A percentile compares a stretch with the other conserved stretches of the same genome.
phyloP scores from a whole-genome alignment of 2,888 invertebrate genomes.

The Callinectes sapidus region DNA sequence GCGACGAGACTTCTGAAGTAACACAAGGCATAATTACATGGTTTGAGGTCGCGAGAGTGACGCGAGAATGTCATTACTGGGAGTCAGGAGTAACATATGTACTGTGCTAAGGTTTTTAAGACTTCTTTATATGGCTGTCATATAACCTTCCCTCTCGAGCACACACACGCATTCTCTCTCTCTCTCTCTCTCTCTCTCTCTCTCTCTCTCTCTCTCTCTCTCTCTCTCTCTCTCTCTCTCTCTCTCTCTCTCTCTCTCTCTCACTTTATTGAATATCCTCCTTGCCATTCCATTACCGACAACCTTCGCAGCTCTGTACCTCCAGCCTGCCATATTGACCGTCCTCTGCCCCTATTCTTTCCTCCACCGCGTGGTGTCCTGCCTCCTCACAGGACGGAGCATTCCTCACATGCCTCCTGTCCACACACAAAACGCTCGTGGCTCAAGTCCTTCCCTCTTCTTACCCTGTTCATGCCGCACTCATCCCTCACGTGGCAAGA shows the following conservation, averaged over 20 bases:
- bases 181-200: background rate
- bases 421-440: background rate
- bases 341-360: background rate
- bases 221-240: background rate
- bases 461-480: background rate
- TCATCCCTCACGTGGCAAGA: background rate
- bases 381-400: background rate
- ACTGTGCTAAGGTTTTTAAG: background rate
- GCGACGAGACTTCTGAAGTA: background rate
- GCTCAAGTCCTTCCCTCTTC: slow-evolving; percentile 12
- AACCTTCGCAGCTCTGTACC: background rate
- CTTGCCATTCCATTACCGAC: background rate
- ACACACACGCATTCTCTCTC: background rate
- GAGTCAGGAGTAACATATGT: background rate
- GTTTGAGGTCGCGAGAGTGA: slow-evolving; percentile 5
- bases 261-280: background rate
- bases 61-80: background rate
- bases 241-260: background rate
- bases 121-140: background rate
- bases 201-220: background rate
- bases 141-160: background rate
- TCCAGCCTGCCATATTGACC: background rate
- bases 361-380: background rate
- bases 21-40: background rate
- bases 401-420: slow-evolving; percentile 7